These are phyloP conservation scores for Hydropotes inermis DNA, from an alignment of 2,113 vertebrate species.

Conservation along the genomic window DNA sequence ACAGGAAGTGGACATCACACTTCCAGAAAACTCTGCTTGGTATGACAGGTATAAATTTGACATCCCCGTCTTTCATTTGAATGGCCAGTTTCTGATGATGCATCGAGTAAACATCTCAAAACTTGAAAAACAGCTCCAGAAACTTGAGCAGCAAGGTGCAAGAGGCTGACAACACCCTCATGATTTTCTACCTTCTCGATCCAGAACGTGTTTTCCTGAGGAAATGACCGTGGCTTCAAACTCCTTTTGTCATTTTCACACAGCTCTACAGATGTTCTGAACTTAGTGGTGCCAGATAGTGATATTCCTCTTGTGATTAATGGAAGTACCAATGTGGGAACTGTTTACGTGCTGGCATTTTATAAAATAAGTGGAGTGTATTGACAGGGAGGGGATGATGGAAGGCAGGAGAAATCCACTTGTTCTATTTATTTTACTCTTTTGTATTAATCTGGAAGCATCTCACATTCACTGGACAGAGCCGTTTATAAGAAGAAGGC, in stretches of 20 bases:
- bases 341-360: slow-evolving; percentile 4
- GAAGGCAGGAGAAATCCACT: neutral
- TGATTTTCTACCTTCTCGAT: neutral
- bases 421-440: neutral
- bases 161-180: neutral
- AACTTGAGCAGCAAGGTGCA: slow-evolving; percentile 76
- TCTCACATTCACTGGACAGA: neutral
- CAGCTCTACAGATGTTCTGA: neutral
- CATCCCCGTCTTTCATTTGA: slow-evolving; percentile 91
- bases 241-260: neutral
- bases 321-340: neutral
- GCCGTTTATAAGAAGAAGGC: neutral
- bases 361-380: slow-evolving; percentile 10
- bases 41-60: slow-evolving; percentile 88
- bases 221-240: neutral
- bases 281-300: neutral
- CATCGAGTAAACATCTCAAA: slow-evolving; percentile 84
- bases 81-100: slow-evolving; percentile 91
- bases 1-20: slow-evolving; percentile 89
- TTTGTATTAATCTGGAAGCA: neutral
- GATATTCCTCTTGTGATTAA: neutral
- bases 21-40: slow-evolving; percentile 86
- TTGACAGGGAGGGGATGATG: neutral
- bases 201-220: neutral
- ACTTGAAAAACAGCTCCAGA: slow-evolving; percentile 82